These are phyloP conservation scores for Oreotrochilus melanogaster DNA, from an alignment of 2,113 vertebrate genomes.

Conservation along the genomic window DNA sequence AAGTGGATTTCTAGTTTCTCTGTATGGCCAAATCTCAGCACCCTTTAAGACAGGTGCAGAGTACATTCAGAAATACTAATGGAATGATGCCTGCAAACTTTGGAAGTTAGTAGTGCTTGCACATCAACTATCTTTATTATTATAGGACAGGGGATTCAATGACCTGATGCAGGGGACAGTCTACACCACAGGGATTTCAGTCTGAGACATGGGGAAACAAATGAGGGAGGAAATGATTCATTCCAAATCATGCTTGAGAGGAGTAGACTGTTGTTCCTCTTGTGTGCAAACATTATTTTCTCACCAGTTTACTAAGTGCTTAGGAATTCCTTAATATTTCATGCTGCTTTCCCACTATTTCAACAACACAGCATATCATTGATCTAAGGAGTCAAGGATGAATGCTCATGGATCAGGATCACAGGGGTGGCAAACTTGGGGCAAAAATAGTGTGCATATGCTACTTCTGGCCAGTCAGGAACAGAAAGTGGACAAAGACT, in stretches of 20 bases:
- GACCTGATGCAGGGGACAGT: background rate
- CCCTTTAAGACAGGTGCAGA: background rate
- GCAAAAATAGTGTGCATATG: background rate
- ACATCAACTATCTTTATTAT: background rate
- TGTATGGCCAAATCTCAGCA: background rate
- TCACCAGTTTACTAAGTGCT: background rate
- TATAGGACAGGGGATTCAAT: background rate
- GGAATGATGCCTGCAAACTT: background rate
- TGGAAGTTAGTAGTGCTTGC: background rate
- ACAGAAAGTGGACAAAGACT: background rate
- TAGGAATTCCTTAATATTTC: background rate
- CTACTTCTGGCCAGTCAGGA: background rate
- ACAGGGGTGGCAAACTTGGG: background rate
- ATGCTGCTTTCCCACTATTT: background rate
- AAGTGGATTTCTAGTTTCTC: background rate
- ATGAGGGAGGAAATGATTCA: background rate
- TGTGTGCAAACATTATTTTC: background rate
- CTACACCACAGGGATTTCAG: background rate
- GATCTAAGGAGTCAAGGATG: background rate
- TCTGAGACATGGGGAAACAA: background rate
- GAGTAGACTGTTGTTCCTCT: background rate
- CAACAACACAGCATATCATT: background rate
- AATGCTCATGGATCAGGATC: background rate
- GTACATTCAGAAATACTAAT: background rate
- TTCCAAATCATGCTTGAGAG: background rate